Percentiles rank a stretch among this genome's conserved stretches.
These are phyloP conservation scores for Ibidorhyncha struthersii DNA, from an alignment of 2,113 vertebrate species.

Conservation along the genomic window DNA sequence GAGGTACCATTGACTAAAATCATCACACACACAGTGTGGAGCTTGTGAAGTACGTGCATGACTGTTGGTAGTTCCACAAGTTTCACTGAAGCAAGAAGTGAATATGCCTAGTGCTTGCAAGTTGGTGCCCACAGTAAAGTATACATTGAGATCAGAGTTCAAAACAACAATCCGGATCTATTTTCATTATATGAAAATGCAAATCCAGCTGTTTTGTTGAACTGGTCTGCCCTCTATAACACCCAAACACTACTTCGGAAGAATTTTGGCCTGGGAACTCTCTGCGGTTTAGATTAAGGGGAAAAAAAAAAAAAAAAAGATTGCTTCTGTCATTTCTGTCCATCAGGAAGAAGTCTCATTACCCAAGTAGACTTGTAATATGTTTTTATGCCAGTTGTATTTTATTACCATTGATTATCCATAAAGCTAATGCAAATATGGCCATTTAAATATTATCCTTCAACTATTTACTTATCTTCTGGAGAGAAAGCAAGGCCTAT, in stretches of 20 bases:
- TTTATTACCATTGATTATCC: slow-evolving; percentile 38
- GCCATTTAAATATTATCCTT: slow-evolving; percentile 46
- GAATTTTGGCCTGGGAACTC: background rate
- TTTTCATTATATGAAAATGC: background rate
- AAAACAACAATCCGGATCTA: background rate
- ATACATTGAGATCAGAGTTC: background rate
- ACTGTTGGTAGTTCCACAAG: background rate
- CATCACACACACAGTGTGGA: background rate
- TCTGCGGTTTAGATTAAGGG: background rate
- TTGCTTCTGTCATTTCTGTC: slow-evolving; percentile 21
- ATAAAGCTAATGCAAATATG: slow-evolving; percentile 30
- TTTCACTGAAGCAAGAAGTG: background rate
- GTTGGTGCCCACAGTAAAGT: background rate
- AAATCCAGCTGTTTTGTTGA: background rate
- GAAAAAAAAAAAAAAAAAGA: background rate
- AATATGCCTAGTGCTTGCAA: background rate
- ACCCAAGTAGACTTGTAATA: background rate
- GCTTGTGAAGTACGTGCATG: background rate
- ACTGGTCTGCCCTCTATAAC: background rate
- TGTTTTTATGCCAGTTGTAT: background rate
- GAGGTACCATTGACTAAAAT: background rate
- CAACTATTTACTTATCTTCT: background rate
- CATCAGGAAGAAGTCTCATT: background rate
- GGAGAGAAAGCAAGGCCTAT: background rate
- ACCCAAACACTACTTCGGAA: background rate